Percentiles rank a stretch among this genome's conserved stretches.
These are phyloP conservation scores for Mellivora capensis DNA, from an alignment of 2,113 vertebrate genomes.

Conservation along the genomic window DNA sequence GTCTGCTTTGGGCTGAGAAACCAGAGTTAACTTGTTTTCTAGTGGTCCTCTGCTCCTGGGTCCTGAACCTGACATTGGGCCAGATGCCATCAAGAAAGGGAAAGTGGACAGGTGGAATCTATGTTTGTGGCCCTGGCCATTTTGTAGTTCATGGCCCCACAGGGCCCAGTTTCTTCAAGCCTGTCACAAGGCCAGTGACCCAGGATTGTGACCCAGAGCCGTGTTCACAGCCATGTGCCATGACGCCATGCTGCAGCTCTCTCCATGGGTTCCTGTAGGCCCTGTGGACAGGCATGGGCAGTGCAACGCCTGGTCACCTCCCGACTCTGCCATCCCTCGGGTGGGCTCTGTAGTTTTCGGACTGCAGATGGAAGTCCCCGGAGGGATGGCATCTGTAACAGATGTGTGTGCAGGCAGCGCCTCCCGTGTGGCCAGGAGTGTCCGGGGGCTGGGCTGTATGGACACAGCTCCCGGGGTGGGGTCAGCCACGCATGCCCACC, in stretches of 20 bases:
- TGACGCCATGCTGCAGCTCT: accelerated
- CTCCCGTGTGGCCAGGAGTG: background rate
- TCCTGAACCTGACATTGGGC: background rate
- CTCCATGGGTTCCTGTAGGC: background rate
- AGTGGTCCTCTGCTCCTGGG: background rate
- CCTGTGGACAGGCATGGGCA: background rate
- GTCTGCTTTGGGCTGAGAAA: background rate
- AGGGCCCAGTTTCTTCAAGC: background rate
- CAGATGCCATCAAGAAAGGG: background rate
- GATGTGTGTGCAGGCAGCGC: background rate
- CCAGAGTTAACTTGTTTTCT: background rate
- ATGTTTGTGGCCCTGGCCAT: background rate
- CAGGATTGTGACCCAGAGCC: background rate
- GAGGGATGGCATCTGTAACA: background rate
- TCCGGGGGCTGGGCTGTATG: accelerated
- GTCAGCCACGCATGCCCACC: background rate
- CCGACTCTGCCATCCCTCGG: background rate
- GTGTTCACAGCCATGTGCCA: background rate
- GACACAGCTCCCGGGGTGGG: background rate
- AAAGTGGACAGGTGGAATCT: background rate
- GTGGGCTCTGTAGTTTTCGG: background rate
- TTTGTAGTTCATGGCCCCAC: background rate
- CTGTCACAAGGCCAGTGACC: background rate
- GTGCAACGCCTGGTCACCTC: background rate
- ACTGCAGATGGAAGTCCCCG: background rate